A percentile compares a stretch with the other conserved stretches of the same genome.
Evolutionary conservation across 2,888 invertebrate genomes (phyloP).

Genomic region (Ethmia dodecea): DNA sequence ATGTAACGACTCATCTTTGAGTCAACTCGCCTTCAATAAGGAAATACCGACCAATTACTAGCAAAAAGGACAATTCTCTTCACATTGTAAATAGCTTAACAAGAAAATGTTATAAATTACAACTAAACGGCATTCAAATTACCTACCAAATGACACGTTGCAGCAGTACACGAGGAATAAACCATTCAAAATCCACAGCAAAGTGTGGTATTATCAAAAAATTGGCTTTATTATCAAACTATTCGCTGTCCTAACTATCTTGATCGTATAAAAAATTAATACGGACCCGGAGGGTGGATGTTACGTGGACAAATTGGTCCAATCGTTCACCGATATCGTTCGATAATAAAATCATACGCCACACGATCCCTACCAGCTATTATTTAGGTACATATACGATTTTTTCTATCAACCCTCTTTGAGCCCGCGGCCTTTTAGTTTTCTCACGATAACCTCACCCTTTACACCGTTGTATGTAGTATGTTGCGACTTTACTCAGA

Average conservation of each 20-base stretch:
- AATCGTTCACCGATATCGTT: slow-evolving; percentile 44
- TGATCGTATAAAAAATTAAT: slow-evolving; percentile 73
- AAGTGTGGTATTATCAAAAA: slow-evolving; percentile 64
- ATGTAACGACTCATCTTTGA: too few species aligned
- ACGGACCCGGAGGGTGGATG: slow-evolving; percentile 47
- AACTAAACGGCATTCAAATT: slow-evolving; percentile 61
- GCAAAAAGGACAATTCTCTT: too few species aligned
- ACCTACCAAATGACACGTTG: slow-evolving; percentile 61
- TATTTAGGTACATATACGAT: slow-evolving; percentile 14
- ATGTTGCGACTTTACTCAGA: too few species aligned
- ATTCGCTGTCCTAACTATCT: slow-evolving; percentile 61
- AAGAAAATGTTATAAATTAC: too few species aligned
- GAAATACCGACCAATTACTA: too few species aligned
- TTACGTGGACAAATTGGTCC: slow-evolving; percentile 58
- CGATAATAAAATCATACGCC: slow-evolving; percentile 30
- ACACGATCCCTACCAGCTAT: slow-evolving; percentile 14
- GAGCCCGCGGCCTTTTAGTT: slow-evolving; percentile 9
- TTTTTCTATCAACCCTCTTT: slow-evolving; percentile 5
- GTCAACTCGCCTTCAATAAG: too few species aligned
- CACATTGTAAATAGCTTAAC: too few species aligned
- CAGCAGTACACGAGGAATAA: slow-evolving; percentile 43
- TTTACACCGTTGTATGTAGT: too few species aligned
- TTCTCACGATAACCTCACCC: slow-evolving; percentile 14
- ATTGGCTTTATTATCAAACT: slow-evolving; percentile 73
- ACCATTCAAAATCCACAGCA: slow-evolving; percentile 42